Evolutionary conservation across 2,113 vertebrate genomes (phyloP).

Genomic region (Narcine bancroftii): DNA sequence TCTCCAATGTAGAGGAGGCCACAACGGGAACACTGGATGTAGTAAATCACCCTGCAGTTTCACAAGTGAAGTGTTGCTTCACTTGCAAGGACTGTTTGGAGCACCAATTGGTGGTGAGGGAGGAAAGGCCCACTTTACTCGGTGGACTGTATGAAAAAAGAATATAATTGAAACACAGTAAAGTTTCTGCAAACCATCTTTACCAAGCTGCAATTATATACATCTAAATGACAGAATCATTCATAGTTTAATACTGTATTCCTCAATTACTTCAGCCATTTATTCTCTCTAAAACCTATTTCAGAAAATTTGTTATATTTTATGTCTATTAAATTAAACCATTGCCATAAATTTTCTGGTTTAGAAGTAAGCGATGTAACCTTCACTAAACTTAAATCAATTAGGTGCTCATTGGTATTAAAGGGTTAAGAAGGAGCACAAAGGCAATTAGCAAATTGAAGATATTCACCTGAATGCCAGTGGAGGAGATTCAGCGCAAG

Average conservation of each 20-base stretch:
- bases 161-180: background rate
- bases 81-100: too few relatives aligned
- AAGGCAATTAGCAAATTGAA: constrained; percentile 33
- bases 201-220: too few relatives aligned
- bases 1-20: too few relatives aligned
- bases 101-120: too few relatives aligned
- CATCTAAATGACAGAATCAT: background rate
- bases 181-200: background rate
- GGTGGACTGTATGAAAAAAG: too few relatives aligned
- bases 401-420: constrained; percentile 19
- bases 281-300: background rate
- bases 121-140: too few relatives aligned
- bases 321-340: background rate
- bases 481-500: background rate
- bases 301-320: background rate
- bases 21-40: too few relatives aligned
- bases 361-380: background rate
- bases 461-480: background rate
- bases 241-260: constrained; percentile 1
- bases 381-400: background rate
- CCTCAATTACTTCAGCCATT: background rate
- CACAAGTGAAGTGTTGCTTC: too few relatives aligned
- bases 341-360: background rate
- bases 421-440: background rate
- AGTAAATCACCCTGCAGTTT: too few relatives aligned